phyloP scores from a whole-genome alignment of 2,888 invertebrate species.

The Yponomeuta plumbellus region DNA sequence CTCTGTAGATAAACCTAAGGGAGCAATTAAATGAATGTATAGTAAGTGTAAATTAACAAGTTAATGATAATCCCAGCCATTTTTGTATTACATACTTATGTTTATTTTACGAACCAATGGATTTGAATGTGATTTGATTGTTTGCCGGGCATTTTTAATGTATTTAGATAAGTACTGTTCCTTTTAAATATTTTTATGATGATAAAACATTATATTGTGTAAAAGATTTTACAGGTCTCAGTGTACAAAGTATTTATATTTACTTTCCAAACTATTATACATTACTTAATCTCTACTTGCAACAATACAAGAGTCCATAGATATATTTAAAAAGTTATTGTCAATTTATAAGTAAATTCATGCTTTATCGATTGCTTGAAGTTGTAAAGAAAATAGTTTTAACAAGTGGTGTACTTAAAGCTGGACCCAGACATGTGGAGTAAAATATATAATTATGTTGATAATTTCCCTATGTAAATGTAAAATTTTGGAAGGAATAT shows the following conservation, averaged over 20 bases:
- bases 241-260: slow-evolving; percentile 4
- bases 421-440: neutral
- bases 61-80: slow-evolving; percentile 4
- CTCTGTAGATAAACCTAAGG: slow-evolving; percentile 65
- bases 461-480: neutral
- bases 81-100: neutral
- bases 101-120: slow-evolving; percentile 21
- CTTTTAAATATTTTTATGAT: slow-evolving; percentile 5
- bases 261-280: neutral
- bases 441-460: neutral
- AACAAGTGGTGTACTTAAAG: neutral
- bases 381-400: neutral
- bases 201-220: neutral
- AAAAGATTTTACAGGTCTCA: neutral
- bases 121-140: slow-evolving; percentile 42
- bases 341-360: neutral
- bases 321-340: neutral
- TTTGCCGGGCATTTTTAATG: slow-evolving; percentile 15
- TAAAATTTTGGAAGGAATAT: neutral
- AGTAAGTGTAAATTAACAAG: slow-evolving; percentile 44
- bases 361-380: slow-evolving; percentile 6
- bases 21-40: slow-evolving; percentile 60
- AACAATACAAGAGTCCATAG: neutral
- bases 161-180: slow-evolving; percentile 1
- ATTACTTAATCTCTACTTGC: neutral